Percentiles rank a stretch among this genome's conserved stretches.
Evolutionary conservation across 2,888 invertebrate species (phyloP).

Genomic region (Deroplatys truncata): DNA sequence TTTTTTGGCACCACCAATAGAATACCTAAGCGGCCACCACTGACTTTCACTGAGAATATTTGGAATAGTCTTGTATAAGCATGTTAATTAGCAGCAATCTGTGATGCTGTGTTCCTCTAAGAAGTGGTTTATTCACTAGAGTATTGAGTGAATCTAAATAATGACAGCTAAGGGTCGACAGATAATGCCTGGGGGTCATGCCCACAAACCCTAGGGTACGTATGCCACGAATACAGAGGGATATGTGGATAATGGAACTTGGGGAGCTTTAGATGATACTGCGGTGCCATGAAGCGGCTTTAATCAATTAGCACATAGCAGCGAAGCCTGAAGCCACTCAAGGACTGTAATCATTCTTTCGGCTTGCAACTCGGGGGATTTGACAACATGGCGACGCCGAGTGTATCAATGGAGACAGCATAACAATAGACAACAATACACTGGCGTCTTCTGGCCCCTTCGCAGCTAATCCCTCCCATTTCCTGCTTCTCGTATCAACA

Average conservation of each 20-base stretch:
- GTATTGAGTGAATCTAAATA: too few species aligned
- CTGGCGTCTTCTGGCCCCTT: not conserved
- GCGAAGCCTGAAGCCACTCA: not conserved
- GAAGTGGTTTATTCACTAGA: too few species aligned
- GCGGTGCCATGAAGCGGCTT: not conserved
- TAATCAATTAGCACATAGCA: not conserved
- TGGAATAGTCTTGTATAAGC: too few species aligned
- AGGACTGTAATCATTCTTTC: not conserved
- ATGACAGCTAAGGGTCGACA: not conserved
- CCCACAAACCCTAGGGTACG: not conserved
- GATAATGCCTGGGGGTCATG: not conserved
- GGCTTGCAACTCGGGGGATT: not conserved
- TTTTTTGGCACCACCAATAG: too few species aligned
- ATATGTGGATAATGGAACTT: not conserved
- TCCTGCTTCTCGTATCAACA: not conserved
- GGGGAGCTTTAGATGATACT: not conserved
- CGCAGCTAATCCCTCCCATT: not conserved
- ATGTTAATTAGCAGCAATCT: too few species aligned
- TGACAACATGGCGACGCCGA: too few species aligned
- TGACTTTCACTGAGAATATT: too few species aligned
- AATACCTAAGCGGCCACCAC: too few species aligned
- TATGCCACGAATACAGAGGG: not conserved
- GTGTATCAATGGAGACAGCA: not conserved
- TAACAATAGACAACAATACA: not conserved
- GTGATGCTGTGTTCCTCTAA: too few species aligned